These are phyloP conservation scores for Synanthedon formicaeformis DNA, from an alignment of 2,888 invertebrate species.

Conservation along the genomic window DNA sequence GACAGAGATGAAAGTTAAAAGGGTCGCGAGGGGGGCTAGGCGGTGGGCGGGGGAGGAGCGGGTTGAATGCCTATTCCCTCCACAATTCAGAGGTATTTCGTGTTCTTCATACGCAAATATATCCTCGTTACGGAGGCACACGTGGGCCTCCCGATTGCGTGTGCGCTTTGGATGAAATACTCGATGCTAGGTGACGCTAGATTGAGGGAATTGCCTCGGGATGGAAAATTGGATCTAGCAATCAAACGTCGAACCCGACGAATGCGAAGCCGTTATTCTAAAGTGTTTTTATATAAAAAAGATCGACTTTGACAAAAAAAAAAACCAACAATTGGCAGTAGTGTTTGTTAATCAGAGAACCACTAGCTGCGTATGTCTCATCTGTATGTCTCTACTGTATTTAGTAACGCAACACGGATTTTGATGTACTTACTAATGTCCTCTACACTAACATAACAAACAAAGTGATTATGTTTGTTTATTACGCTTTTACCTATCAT, in stretches of 20 bases:
- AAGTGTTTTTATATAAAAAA: slow-evolving; percentile 21
- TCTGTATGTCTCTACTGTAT: too few species aligned
- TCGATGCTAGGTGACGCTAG: slow-evolving; percentile 20
- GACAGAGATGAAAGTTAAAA: slow-evolving; percentile 72
- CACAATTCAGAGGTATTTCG: slow-evolving; percentile 71
- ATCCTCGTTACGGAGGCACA: slow-evolving; percentile 68
- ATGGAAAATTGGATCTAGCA: slow-evolving; percentile 54
- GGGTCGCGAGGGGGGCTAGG: slow-evolving; percentile 53
- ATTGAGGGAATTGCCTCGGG: slow-evolving; percentile 49
- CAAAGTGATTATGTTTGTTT: too few species aligned
- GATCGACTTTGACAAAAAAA: not conserved
- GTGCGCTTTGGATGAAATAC: slow-evolving; percentile 47
- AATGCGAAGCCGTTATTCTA: slow-evolving; percentile 35
- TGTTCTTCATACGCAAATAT: slow-evolving; percentile 72
- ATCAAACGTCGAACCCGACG: slow-evolving; percentile 45
- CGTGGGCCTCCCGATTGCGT: slow-evolving; percentile 65
- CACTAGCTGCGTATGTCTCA: too few species aligned
- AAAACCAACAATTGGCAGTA: not conserved
- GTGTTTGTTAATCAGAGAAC: too few species aligned
- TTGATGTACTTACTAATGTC: too few species aligned
- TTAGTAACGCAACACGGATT: too few species aligned
- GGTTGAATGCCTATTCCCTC: slow-evolving; percentile 71
- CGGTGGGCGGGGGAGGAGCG: slow-evolving; percentile 36
- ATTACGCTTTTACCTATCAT: too few species aligned
- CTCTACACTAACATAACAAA: too few species aligned